Percentiles rank a stretch among this genome's conserved stretches.
Evolutionary conservation across 2,888 invertebrate species (phyloP).

Genomic region (Ellobium chinense): DNA sequence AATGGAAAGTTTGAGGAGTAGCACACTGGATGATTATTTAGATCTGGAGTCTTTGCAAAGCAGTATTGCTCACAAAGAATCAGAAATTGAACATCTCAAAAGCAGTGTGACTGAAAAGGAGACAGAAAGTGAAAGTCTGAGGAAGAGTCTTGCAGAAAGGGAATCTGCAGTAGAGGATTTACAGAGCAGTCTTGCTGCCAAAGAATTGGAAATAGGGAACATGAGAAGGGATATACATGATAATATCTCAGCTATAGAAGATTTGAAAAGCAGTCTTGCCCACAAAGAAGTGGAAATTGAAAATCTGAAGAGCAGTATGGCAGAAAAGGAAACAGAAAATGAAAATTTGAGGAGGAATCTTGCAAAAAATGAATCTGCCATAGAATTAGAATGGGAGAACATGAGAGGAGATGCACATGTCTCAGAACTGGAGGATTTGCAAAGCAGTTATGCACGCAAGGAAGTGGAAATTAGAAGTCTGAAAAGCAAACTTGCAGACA

Average conservation of each 20-base stretch:
- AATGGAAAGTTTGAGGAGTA: not conserved
- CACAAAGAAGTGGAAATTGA: slow-evolving; percentile 50
- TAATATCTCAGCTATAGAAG: too few relatives aligned
- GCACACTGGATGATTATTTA: too few relatives aligned
- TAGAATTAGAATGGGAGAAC: not conserved
- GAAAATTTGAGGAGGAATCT: slow-evolving; percentile 19
- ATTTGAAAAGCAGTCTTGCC: slow-evolving; percentile 17
- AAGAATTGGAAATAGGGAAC: not conserved
- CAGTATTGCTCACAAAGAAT: slow-evolving; percentile 20
- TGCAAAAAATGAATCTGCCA: not conserved
- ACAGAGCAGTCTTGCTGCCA: not conserved
- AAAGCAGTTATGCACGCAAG: not conserved
- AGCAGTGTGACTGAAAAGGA: slow-evolving; percentile 17
- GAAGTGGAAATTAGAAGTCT: not conserved
- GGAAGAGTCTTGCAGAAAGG: not conserved
- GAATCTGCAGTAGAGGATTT: not conserved
- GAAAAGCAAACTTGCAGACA: not conserved
- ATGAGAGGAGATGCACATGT: not conserved
- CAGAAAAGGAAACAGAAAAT: slow-evolving; percentile 48
- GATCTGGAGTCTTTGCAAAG: slow-evolving; percentile 47
- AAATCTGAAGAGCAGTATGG: slow-evolving; percentile 26
- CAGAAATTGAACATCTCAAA: slow-evolving; percentile 50
- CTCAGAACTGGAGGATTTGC: not conserved
- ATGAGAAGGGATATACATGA: not conserved
- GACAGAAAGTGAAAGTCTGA: slow-evolving; percentile 49